These are phyloP conservation scores for Xiphophorus couchianus DNA, from an alignment of 2,113 vertebrate species.

Conservation along the genomic window DNA sequence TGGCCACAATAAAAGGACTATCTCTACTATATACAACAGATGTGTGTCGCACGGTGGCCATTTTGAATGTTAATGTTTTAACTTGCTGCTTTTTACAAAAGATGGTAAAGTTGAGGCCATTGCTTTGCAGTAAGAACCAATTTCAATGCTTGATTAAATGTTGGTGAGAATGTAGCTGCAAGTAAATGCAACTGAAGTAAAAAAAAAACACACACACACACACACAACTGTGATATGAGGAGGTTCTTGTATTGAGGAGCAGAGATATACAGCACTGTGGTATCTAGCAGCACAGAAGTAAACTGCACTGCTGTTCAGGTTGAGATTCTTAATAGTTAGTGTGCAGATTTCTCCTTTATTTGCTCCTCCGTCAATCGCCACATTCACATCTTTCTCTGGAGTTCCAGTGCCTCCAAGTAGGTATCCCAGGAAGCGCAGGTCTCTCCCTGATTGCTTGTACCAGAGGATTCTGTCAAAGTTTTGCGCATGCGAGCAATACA, in stretches of 20 bases:
- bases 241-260: constrained; percentile 43
- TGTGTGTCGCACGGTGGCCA: not conserved
- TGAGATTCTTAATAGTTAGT: constrained; percentile 9
- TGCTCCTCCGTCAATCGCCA: constrained; percentile 3
- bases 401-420: not conserved
- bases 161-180: constrained; percentile 11
- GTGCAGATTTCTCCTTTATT: not conserved
- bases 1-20: constrained; percentile 9
- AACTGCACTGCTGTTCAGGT: constrained; percentile 32
- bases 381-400: not conserved
- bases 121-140: constrained; percentile 8
- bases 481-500: constrained; percentile 46
- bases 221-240: not conserved
- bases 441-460: constrained; percentile 44
- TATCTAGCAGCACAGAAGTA: constrained; percentile 37
- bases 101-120: not conserved
- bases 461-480: constrained; percentile 36
- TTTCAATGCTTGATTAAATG: not conserved
- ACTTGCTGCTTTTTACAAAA: not conserved
- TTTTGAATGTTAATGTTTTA: not conserved
- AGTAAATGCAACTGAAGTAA: not conserved
- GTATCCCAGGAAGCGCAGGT: constrained; percentile 48
- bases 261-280: constrained; percentile 14
- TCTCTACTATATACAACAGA: not conserved
- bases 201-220: too few species aligned